These are phyloP conservation scores for Osedax frankpressi DNA, from an alignment of 2,888 invertebrate genomes.

Conservation along the genomic window DNA sequence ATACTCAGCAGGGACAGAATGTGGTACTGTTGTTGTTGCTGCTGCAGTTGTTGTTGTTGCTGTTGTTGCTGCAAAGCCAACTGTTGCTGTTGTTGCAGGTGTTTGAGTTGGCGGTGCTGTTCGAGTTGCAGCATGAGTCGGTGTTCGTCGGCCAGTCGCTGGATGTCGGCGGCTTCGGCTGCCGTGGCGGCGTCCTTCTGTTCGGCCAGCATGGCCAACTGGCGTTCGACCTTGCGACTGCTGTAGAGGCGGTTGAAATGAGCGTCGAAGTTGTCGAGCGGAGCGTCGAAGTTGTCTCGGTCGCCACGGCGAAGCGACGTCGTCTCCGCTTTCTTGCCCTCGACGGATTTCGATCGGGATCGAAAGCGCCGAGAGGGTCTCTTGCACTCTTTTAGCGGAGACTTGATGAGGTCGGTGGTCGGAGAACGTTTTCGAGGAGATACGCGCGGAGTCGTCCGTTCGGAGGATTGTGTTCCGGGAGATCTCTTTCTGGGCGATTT, in stretches of 20 bases:
- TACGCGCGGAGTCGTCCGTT: no score
- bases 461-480: no score
- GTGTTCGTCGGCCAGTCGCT: not conserved
- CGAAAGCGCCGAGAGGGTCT: no score
- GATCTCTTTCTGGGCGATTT: no score
- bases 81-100: not conserved
- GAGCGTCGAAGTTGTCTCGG: not conserved
- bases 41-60: not conserved
- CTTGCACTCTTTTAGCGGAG: no score
- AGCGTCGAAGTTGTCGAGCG: not conserved
- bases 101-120: not conserved
- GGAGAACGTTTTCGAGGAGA: no score
- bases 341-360: not conserved
- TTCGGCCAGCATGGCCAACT: not conserved
- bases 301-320: no score
- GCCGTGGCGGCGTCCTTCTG: not conserved
- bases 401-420: no score
- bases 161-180: not conserved
- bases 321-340: not conserved
- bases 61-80: not conserved
- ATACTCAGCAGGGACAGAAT: not conserved
- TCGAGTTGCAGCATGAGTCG: no score
- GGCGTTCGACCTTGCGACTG: not conserved
- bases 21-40: not conserved
- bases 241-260: not conserved